phyloP scores from a whole-genome alignment of 1,140 invertebrate genomes.

The Drusus annulatus region DNA sequence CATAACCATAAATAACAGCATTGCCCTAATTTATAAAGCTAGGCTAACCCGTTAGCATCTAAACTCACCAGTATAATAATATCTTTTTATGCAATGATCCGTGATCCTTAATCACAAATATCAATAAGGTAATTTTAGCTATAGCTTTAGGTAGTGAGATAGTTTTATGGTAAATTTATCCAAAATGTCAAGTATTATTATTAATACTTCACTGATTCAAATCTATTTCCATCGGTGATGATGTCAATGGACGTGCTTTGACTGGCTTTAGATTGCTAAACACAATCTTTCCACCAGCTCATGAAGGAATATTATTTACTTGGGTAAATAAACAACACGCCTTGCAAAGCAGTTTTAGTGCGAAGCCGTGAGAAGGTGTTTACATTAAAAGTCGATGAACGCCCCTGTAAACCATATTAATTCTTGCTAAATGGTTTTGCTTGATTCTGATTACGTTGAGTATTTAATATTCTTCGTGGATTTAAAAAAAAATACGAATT shows the following conservation, averaged over 20 bases:
- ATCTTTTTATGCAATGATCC: too few species aligned
- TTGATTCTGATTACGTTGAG: not conserved
- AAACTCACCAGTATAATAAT: too few species aligned
- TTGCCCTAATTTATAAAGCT: too few species aligned
- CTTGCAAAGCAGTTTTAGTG: conserved; percentile 17
- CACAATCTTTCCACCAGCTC: not conserved
- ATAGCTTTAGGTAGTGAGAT: too few species aligned
- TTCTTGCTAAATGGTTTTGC: not conserved
- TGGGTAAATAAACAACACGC: not conserved
- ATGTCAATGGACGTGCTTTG: conserved; percentile 19
- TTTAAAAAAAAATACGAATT: not conserved
- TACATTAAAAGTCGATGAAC: conserved; percentile 4
- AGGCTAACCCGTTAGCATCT: too few species aligned
- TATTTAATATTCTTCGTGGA: not conserved
- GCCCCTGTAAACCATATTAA: not conserved
- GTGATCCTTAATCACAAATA: too few species aligned
- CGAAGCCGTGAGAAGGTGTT: not conserved
- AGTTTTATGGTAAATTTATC: too few species aligned
- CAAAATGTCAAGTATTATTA: too few species aligned
- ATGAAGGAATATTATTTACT: conserved; percentile 8
- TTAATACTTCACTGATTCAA: conserved; percentile 14
- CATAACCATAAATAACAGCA: too few species aligned
- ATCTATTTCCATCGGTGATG: conserved; percentile 18
- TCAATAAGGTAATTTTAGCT: too few species aligned
- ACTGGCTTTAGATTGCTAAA: not conserved